Conservation (phyloP, 2,797 vertebrate species). For the Chelon auratus region DNA sequence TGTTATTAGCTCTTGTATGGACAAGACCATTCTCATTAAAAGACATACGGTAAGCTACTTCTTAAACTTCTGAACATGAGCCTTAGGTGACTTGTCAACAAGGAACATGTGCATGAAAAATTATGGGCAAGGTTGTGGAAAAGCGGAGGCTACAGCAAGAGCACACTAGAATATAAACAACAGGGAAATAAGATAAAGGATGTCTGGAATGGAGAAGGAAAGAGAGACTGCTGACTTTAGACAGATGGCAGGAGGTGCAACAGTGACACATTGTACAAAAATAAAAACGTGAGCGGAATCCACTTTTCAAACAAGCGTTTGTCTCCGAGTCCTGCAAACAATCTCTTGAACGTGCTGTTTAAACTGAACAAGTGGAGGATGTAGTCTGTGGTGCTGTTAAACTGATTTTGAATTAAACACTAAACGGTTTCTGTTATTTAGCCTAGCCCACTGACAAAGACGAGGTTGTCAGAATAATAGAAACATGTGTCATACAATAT, state of each 20-base stretch:
- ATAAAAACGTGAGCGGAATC: no score
- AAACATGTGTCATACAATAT: no score
- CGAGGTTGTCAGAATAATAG: no score
- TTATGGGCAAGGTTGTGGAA: background rate
- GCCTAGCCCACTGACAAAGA: no score
- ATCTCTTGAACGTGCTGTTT: background rate
- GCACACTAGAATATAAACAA: background rate
- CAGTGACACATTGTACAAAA: background rate
- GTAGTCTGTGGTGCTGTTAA: no score
- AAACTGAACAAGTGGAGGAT: background rate
- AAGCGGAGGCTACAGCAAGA: background rate
- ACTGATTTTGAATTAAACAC: no score
- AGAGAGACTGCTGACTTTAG: background rate
- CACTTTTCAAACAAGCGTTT: background rate
- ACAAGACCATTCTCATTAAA: background rate
- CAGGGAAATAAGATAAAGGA: background rate
- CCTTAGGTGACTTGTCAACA: background rate
- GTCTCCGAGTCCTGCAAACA: background rate
- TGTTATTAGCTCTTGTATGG: background rate
- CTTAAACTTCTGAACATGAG: constrained; percentile 11
- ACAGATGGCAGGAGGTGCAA: background rate
- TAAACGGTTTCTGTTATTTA: no score
- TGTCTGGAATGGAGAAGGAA: background rate
- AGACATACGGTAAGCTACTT: background rate
- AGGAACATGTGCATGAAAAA: background rate